Evolutionary conservation across 1,140 invertebrate genomes (phyloP), one percentile per base, ranked within the genome.

Genomic region (Pachypeltis micranthus): DNA sequence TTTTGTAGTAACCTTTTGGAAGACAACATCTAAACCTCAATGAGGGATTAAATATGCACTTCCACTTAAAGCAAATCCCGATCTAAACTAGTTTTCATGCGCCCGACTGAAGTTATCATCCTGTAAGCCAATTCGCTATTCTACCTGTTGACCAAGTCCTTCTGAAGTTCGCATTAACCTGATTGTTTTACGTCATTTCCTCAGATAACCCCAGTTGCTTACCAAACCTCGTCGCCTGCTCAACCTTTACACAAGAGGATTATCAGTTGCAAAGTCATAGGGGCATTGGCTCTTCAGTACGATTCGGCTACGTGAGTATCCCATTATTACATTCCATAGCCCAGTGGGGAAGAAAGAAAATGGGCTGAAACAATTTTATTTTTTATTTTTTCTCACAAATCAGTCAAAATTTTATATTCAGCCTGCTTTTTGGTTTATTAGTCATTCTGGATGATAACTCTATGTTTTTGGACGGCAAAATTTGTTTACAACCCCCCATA

Each of bases 201-300:
- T 28, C 28, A 65, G 63, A 54, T 65, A 2, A 27, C 54, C 12
- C 63, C 63, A 24, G 59, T 65, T 31, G 58, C 59, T 56, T 29
- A 54, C 1, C 29, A 47, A 19, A 51, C 54, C 54, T 59, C 63
- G 10, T 59, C 61, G 16, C 59, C 59, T 3, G 51, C 44, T 23
- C 51, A 56, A 25, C 59, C 63, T 19, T 44, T 65, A 3, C 44
- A 29, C 25, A 44, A 61, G 2, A 26, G 63, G 25, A 29, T 65
- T 1, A 61, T 54, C 2, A 65, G 63, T 34, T 65, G 63, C 31
- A 29, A 34, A 19, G 29, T 65, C 2, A 23, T 65, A 1, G 63
- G 63, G 1, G 24, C 31, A 25, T 21, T 65, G n/a, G 63, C 63
- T 54, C 44, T 61, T 14, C 27, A 31, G 19, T 61, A 61, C 23